Evolutionary conservation across 2,113 vertebrate genomes (phyloP), one percentile per base, ranked within the genome.

Genomic region (Dasyornis broadbenti): DNA sequence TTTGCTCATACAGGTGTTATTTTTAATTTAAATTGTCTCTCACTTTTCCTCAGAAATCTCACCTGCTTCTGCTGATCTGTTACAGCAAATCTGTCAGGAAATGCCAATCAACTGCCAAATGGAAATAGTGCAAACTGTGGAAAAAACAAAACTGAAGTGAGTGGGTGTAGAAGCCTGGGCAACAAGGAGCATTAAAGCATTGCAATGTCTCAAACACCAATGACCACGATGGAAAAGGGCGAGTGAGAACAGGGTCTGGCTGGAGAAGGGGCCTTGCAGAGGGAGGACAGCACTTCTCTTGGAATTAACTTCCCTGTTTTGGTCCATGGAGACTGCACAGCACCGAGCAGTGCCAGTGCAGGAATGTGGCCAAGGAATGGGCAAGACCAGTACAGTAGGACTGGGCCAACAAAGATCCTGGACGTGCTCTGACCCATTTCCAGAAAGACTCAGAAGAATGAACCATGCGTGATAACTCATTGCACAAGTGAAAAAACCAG

Each of bases 11-110:
- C 33, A 71, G 22, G 31, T 16, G 20, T 89, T 92, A 59, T 61
- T 91, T 63, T 88, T 92, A 77, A 93, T 88, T 88, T 94, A 76
- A 73, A 40, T 79, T 81, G 33, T 82, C 72, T 95, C 42, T 78
- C 75, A 69, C 49, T 28, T 89, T 84, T 54, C 65, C 60, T 77
- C 45, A 68, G 50, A 89, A 82, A 76, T 79, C 57, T 89, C 73
- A 91, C 53, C 57, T 75, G 31, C 37, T 89, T 89, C 78, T 85
- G 57, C 31, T 69, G 73, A 79, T 89, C 33, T 68, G 26, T 84
- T 75, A 40, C 68, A 70, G 66, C 45, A 88, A 85, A 86, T 40
- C 68, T 97, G 88, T 91, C 84, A 80, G 50, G 54, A 80, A 87
- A 84, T 79, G 53, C 37, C 89, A 76, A 26, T 94, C 65, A 84